Evolutionary conservation across 2,113 vertebrate genomes (phyloP).

Genomic region (Campylomormyrus tamandua): DNA sequence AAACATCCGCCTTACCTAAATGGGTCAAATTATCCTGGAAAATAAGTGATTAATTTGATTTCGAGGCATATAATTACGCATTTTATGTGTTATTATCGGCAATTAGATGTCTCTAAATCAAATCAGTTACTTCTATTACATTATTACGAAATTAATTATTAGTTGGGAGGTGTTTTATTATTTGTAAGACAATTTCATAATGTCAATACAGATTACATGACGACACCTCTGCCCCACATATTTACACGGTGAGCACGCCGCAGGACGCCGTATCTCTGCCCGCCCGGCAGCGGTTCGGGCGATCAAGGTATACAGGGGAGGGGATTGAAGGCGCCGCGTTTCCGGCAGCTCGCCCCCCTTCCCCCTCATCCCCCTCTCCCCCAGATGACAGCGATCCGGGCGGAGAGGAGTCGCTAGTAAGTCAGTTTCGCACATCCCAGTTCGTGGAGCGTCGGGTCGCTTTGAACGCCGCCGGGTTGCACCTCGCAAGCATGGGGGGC

Average conservation of each 20-base stretch:
- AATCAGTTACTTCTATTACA: background rate
- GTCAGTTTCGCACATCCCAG: background rate
- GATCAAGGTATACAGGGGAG: slow-evolving; percentile 35
- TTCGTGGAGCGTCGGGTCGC: background rate
- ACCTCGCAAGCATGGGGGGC: slow-evolving; percentile 46
- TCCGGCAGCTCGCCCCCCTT: background rate
- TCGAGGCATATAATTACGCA: background rate
- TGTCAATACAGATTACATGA: background rate
- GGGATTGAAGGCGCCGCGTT: slow-evolving; percentile 28
- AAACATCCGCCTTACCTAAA: background rate
- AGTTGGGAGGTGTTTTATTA: background rate
- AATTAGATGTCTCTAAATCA: background rate
- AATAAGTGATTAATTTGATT: background rate
- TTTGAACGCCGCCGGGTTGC: background rate
- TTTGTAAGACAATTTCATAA: background rate
- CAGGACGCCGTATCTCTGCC: background rate
- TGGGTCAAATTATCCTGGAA: background rate
- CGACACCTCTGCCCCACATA: background rate
- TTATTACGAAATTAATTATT: background rate
- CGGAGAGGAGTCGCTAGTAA: background rate
- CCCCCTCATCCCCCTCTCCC: background rate
- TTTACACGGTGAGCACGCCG: background rate
- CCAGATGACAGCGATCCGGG: background rate
- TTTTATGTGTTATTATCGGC: background rate
- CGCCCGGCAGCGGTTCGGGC: background rate